These are phyloP conservation scores for Drosophila lowei DNA, from an alignment of 1,140 invertebrate species.

Conservation along the genomic window DNA sequence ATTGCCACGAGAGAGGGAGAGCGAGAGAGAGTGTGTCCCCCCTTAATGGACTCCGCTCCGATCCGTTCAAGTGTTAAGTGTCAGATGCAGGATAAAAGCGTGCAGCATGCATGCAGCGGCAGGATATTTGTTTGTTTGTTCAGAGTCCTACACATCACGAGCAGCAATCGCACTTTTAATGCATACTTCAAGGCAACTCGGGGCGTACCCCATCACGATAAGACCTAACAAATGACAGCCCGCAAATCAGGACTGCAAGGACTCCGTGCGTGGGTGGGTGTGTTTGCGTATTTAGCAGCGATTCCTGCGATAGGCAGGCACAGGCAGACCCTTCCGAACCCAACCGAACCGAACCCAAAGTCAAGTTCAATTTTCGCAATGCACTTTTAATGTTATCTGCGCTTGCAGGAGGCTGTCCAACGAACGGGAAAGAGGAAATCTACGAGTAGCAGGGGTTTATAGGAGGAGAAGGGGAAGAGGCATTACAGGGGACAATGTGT, in stretches of 20 bases:
- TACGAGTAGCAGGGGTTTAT: too few species aligned
- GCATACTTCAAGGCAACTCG: slow-evolving; percentile 53
- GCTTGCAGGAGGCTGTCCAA: slow-evolving; percentile 5
- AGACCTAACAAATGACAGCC: slow-evolving; percentile 58
- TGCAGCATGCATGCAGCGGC: slow-evolving; percentile 44
- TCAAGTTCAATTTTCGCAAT: slow-evolving; percentile 57
- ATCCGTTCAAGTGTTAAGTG: slow-evolving; percentile 77
- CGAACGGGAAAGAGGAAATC: slow-evolving; percentile 2
- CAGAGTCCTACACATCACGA: slow-evolving; percentile 33
- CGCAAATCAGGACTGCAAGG: slow-evolving; percentile 21
- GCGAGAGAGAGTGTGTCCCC: slow-evolving; percentile 21
- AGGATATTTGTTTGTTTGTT: slow-evolving; percentile 77
- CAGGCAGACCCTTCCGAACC: slow-evolving; percentile 3
- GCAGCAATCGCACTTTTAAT: slow-evolving; percentile 60
- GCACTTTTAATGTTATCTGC: slow-evolving; percentile 56
- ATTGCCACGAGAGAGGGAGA: slow-evolving; percentile 45
- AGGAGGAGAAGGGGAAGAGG: not conserved
- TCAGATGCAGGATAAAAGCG: slow-evolving; percentile 81
- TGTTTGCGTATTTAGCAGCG: slow-evolving; percentile 18
- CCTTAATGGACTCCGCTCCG: slow-evolving; percentile 58
- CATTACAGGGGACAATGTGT: slow-evolving; percentile 14
- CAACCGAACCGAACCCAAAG: slow-evolving; percentile 24
- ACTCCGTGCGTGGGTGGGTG: slow-evolving; percentile 10
- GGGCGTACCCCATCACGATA: slow-evolving; percentile 55
- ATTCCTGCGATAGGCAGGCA: slow-evolving; percentile 30